These are phyloP conservation scores for Anomalospiza imberbis DNA, from an alignment of 2,797 vertebrate species.

Conservation along the genomic window DNA sequence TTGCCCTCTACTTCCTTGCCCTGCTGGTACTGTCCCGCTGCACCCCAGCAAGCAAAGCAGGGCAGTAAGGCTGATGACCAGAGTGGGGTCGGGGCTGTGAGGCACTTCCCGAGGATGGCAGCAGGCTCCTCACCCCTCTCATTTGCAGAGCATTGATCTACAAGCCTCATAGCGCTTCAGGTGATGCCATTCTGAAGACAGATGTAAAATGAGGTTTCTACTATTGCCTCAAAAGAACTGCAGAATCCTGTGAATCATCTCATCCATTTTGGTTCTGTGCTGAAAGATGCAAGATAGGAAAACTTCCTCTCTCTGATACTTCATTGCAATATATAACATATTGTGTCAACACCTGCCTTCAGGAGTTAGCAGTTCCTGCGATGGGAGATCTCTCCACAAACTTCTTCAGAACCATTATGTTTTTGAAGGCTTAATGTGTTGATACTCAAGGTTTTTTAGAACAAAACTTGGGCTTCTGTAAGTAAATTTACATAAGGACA, in stretches of 20 bases:
- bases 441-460: background rate
- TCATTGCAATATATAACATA: background rate
- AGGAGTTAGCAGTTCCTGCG: background rate
- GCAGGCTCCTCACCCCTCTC: background rate
- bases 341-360: background rate
- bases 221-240: background rate
- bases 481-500: background rate
- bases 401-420: background rate
- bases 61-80: no score
- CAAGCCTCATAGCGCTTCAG: background rate
- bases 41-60: background rate
- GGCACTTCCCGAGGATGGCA: rapidly evolving
- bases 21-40: rapidly evolving
- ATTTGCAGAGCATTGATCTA: background rate
- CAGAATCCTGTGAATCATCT: background rate
- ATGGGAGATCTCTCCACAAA: background rate
- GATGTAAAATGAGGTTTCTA: background rate
- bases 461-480: background rate
- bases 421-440: background rate
- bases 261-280: background rate
- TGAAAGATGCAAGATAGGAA: background rate
- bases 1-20: background rate
- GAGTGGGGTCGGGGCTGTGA: rapidly evolving
- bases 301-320: background rate
- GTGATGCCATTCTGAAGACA: background rate